Base-by-base conservation (phyloP, 2,888 invertebrate genomes). In the Himalopsyche kuldschensis region DNA sequence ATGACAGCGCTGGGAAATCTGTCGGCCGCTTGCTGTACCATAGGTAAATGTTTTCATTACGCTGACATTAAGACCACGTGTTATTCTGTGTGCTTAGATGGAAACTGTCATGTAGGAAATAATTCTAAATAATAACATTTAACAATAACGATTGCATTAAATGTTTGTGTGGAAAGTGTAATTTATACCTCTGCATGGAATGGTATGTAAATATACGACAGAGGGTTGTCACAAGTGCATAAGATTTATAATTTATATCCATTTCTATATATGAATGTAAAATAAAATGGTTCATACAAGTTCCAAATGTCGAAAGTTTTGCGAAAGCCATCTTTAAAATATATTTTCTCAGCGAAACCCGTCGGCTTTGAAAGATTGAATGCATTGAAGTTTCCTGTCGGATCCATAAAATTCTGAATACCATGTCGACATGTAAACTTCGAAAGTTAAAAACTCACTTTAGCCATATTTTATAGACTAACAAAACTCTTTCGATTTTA, bases 1-100 rank as follows among this genome's bases (percentile, higher is more conserved):
- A 83, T 80, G 83, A 80, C 83, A 80, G 80, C 80, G 35, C 69
- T 84, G 83, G 80, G 81, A 84, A 84, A 84, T 84, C 83, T 84
- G 83, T 30, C 78, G 48, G 35, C 48, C 76, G 82, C 78, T 78
- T 46, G 79, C 69, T 30, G 69, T 69, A 69, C 69, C 69, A 69
- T 69, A 69, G 69, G 84, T 81, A 79, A 84, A 84, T 81, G 81
- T 84, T 84, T 84, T 84, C 84, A 79, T 84, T 84, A 81, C 30
- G 79, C 31, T 30, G 55, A 41, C 76, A 41, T 69, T 69, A 69
- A 69, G 69, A 30, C 69, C 69, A 69, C 69, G 69, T 69, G 69
- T 69, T 69, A 69, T 69, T 69, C 69, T 69, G 27, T 63, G 63
- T 27, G 69, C 69, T 69, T 69, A 69, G 69, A 69, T 69, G 69